Evolutionary conservation across 2,113 vertebrate genomes (phyloP).

Genomic region (Phyllostomus discolor): DNA sequence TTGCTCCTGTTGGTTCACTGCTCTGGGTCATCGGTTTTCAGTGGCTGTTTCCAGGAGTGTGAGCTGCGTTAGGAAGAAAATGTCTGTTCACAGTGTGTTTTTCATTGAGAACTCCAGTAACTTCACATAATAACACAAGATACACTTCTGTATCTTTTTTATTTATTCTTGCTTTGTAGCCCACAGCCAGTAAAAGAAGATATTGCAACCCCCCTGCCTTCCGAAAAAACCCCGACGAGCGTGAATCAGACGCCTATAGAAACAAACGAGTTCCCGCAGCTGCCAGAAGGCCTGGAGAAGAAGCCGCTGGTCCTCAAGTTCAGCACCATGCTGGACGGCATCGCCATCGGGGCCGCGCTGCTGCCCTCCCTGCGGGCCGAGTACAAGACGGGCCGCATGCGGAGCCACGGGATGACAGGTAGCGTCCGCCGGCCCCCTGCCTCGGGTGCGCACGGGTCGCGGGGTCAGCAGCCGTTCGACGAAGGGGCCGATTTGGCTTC

Average conservation of each 20-base stretch:
- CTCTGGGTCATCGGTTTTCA: background rate
- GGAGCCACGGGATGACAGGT: constrained; percentile 98
- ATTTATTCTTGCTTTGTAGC: constrained; percentile 71
- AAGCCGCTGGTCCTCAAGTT: constrained; percentile 99
- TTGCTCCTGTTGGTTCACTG: background rate
- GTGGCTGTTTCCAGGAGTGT: background rate
- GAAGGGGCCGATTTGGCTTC: background rate
- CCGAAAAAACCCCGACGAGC: constrained; percentile 92
- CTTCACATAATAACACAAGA: background rate
- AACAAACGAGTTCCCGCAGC: constrained; percentile 96
- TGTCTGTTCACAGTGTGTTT: background rate
- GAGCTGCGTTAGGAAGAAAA: background rate
- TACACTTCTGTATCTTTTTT: background rate
- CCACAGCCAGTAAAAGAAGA: constrained; percentile 91
- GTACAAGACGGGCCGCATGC: constrained; percentile 98
- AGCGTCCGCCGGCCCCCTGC: background rate
- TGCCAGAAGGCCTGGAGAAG: constrained; percentile 97
- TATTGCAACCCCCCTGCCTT: constrained; percentile 89
- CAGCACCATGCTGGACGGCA: constrained; percentile 97
- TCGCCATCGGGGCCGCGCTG: constrained; percentile 95
- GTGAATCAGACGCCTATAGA: constrained; percentile 96
- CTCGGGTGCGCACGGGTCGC: background rate
- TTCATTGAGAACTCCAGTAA: background rate
- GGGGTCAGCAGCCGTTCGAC: background rate
- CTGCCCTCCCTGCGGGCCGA: constrained; percentile 96